These are phyloP conservation scores for Cosmia trapezina DNA, from an alignment of 2,888 invertebrate species.

Conservation along the genomic window DNA sequence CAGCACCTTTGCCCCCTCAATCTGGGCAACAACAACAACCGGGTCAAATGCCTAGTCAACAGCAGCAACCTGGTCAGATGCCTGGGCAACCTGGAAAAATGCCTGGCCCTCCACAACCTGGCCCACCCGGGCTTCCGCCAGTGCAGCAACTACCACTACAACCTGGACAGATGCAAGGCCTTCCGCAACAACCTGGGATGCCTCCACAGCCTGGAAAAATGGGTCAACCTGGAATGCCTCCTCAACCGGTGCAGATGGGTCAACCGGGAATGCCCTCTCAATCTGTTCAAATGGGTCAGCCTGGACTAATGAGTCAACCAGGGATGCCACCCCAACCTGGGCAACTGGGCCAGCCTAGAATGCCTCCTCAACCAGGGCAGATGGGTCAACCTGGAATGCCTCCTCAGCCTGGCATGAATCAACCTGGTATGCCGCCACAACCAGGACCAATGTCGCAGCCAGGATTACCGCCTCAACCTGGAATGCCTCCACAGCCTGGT, in stretches of 20 bases:
- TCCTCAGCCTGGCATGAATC: conserved; percentile 46
- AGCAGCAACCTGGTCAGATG: conserved; percentile 57
- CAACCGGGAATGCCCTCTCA: conserved; percentile 46
- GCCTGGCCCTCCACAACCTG: conserved; percentile 61
- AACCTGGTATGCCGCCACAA: conserved; percentile 41
- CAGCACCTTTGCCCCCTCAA: conserved; percentile 29
- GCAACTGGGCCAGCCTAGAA: conserved; percentile 36
- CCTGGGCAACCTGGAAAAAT: conserved; percentile 54
- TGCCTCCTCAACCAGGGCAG: conserved; percentile 53
- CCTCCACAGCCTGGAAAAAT: conserved; percentile 47
- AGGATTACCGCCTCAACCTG: conserved; percentile 56
- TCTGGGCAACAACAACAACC: conserved; percentile 41
- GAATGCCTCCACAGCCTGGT: conserved; percentile 69
- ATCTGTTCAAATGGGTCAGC: conserved; percentile 42
- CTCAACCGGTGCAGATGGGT: conserved; percentile 44
- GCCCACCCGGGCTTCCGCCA: conserved; percentile 60
- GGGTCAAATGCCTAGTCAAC: conserved; percentile 30
- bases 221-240: conserved; percentile 43
- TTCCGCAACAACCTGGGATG: conserved; percentile 49
- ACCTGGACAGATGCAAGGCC: conserved; percentile 58
- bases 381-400: conserved; percentile 46
- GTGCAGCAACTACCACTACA: conserved; percentile 59
- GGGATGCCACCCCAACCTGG: conserved; percentile 48
- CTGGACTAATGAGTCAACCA: conserved; percentile 48
- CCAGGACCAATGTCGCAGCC: conserved; percentile 46